Percentiles rank a stretch among this genome's conserved stretches.
These are phyloP conservation scores for Theodoxus fluviatilis DNA, from an alignment of 2,888 invertebrate species.

Conservation along the genomic window DNA sequence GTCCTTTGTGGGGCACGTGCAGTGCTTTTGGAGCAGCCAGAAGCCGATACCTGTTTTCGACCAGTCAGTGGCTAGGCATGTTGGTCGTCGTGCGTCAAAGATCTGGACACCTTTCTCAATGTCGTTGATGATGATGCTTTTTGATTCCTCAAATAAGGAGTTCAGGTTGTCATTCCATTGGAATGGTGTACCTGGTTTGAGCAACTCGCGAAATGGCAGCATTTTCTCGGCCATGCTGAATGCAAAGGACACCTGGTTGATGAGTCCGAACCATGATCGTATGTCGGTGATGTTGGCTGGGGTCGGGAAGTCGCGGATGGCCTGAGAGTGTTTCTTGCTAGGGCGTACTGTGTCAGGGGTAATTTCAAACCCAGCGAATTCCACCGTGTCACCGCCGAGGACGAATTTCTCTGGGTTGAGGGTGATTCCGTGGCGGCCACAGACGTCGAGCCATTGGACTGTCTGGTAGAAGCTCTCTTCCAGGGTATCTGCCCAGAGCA, in stretches of 20 bases:
- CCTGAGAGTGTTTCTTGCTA: conserved; percentile 31
- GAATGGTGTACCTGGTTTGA: conserved; percentile 36
- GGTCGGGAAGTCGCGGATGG: conserved; percentile 38
- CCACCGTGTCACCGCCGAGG: conserved; percentile 34
- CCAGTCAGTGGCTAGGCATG: conserved; percentile 45
- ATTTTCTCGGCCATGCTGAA: conserved; percentile 40
- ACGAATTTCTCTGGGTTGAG: conserved; percentile 44
- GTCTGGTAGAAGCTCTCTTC: conserved; percentile 29
- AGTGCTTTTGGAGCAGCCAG: conserved; percentile 30
- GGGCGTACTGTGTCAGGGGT: conserved; percentile 32
- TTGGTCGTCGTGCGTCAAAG: conserved; percentile 38
- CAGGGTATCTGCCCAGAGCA: conserved; percentile 34
- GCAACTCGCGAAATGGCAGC: conserved; percentile 39
- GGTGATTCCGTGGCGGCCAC: conserved; percentile 39
- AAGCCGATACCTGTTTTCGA: conserved; percentile 25
- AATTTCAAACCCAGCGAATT: conserved; percentile 43
- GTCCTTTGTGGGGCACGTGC: conserved; percentile 25
- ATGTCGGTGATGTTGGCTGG: conserved; percentile 39
- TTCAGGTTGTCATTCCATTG: conserved; percentile 27
- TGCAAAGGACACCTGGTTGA: conserved; percentile 41
- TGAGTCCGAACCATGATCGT: conserved; percentile 41
- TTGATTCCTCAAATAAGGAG: conserved; percentile 27
- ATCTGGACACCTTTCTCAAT: conserved; percentile 40
- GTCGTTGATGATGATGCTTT: conserved; percentile 31
- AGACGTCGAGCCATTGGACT: conserved; percentile 37